Percentiles rank a stretch among this genome's conserved stretches.
These are phyloP conservation scores for Deroplatys truncata DNA, from an alignment of 2,888 invertebrate species.

Conservation along the genomic window DNA sequence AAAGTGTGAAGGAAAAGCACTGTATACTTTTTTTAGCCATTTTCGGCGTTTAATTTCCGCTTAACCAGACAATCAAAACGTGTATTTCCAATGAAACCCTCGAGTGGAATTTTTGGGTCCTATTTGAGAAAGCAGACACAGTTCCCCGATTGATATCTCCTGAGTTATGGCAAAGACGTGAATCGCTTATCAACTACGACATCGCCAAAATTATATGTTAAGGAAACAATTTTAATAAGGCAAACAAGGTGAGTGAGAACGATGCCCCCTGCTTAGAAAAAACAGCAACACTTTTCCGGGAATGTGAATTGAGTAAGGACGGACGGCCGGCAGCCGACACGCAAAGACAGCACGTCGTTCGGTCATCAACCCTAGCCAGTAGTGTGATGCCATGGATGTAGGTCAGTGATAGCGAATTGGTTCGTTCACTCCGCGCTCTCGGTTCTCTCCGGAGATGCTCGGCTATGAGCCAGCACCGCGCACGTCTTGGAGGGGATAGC, in stretches of 20 bases:
- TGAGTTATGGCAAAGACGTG: no score
- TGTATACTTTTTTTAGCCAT: no score
- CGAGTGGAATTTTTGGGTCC: no score
- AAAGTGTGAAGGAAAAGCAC: no score
- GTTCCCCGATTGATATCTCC: no score
- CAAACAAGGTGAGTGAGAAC: neutral
- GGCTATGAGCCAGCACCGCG: neutral
- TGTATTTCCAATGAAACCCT: no score
- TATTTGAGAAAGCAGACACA: no score
- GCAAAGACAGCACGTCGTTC: neutral
- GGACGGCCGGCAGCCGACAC: neutral
- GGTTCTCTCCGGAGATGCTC: neutral
- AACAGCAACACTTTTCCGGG: neutral
- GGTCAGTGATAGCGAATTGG: conserved; percentile 18
- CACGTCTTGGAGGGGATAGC: neutral
- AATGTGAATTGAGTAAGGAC: neutral
- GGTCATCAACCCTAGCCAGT: neutral
- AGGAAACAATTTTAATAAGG: no score
- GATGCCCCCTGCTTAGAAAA: neutral
- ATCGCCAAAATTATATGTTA: neutral
- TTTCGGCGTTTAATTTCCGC: no score
- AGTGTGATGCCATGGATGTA: conserved; percentile 2
- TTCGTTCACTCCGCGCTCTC: neutral
- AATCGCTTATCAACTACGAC: neutral
- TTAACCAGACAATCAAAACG: no score